These are phyloP conservation scores for Elysia crispata DNA, from an alignment of 2,888 invertebrate species.

Conservation along the genomic window DNA sequence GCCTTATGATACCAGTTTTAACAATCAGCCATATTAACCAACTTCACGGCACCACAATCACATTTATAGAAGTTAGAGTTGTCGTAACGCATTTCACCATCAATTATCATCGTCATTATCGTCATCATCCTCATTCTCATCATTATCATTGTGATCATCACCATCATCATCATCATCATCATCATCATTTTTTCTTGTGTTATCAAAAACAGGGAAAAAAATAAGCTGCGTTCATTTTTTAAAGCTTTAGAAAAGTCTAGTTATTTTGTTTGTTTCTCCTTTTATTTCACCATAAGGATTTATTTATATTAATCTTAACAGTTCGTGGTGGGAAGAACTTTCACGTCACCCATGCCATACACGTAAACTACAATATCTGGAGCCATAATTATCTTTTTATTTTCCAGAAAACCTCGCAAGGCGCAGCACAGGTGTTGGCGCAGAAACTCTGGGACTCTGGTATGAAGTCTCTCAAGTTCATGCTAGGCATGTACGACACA, in stretches of 20 bases:
- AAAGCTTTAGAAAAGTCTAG: too few species aligned
- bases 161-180: neutral
- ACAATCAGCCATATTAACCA: too few species aligned
- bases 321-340: neutral
- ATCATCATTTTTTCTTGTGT: slow-evolving; percentile 87
- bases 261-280: too few species aligned
- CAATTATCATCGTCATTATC: slow-evolving; percentile 39
- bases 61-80: too few species aligned
- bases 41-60: too few species aligned
- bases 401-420: slow-evolving; percentile 82
- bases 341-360: too few species aligned
- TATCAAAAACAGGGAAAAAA: slow-evolving; percentile 91
- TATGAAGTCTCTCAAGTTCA: slow-evolving; percentile 86
- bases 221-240: slow-evolving; percentile 67
- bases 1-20: too few species aligned
- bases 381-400: too few species aligned
- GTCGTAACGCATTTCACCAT: too few species aligned
- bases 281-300: too few species aligned
- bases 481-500: slow-evolving; percentile 94
- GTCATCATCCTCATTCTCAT: slow-evolving; percentile 25
- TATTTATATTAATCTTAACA: too few species aligned
- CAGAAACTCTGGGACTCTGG: slow-evolving; percentile 68
- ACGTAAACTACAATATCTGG: too few species aligned
- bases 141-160: neutral
- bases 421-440: slow-evolving; percentile 83